Conservation (phyloP, 1,140 invertebrate genomes). For the Steinernema khuongi region DNA sequence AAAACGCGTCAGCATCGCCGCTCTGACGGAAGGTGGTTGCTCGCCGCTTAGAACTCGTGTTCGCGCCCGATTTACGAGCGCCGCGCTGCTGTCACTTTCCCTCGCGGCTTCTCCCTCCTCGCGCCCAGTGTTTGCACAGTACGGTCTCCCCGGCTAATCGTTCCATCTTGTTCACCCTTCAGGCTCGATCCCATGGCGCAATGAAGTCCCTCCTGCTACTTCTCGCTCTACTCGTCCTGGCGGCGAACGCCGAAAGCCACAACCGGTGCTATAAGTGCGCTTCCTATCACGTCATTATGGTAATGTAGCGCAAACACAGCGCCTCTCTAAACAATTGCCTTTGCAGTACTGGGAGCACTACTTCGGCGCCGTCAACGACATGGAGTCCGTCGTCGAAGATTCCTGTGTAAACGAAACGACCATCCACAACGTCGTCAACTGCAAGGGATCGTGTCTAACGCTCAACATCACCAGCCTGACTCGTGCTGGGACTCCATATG, state of each 20-base stretch:
- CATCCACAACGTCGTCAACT: background rate
- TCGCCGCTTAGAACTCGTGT: too few relatives aligned
- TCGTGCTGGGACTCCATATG: background rate
- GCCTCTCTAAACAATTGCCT: background rate
- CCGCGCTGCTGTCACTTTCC: background rate
- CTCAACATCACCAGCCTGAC: background rate
- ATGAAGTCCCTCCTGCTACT: background rate
- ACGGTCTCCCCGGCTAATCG: background rate
- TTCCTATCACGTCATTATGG: background rate
- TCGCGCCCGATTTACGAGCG: slow-evolving; percentile 10
- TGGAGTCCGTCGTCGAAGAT: background rate
- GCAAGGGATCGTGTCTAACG: background rate
- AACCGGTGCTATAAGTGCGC: slow-evolving; percentile 4
- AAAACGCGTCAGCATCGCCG: too few relatives aligned
- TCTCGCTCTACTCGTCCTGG: background rate
- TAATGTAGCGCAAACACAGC: background rate
- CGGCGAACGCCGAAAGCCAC: background rate
- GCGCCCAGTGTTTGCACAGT: background rate
- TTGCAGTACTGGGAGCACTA: background rate
- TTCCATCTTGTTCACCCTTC: background rate
- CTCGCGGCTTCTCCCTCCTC: slow-evolving; percentile 18
- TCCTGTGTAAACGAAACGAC: background rate
- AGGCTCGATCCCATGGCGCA: background rate
- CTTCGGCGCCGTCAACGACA: background rate
- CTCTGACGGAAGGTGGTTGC: too few relatives aligned